Percentiles rank a stretch among this genome's conserved stretches.
Evolutionary conservation across 2,888 invertebrate species (phyloP).

Genomic region (Melipona bicolor): DNA sequence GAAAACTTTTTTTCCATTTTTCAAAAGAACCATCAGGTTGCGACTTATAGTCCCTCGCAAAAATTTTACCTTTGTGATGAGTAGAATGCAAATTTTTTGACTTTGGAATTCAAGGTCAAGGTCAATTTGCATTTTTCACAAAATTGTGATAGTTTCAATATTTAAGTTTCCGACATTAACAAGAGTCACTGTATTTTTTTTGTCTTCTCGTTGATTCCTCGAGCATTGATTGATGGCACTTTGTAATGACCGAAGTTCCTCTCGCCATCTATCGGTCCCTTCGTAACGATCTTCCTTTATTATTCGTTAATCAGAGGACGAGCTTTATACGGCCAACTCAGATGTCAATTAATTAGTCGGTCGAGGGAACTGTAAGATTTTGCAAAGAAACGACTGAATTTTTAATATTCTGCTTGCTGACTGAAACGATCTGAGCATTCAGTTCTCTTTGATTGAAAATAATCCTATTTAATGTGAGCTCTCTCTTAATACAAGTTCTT

Average conservation of each 20-base stretch:
- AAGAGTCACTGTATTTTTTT: not conserved
- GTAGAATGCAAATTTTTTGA: too few species aligned
- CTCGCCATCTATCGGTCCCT: not conserved
- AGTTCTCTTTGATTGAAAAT: not conserved
- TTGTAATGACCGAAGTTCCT: slow-evolving; percentile 16
- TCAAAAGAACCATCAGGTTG: too few species aligned
- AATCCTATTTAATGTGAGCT: not conserved
- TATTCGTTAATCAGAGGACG: slow-evolving; percentile 12
- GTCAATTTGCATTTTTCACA: too few species aligned
- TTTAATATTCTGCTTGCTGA: not conserved
- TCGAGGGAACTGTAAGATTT: not conserved
- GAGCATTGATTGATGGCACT: slow-evolving; percentile 23
- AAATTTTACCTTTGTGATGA: too few species aligned
- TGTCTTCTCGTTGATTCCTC: slow-evolving; percentile 26
- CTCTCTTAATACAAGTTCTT: not conserved
- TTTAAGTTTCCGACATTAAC: too few species aligned
- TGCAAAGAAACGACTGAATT: not conserved
- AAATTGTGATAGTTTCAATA: too few species aligned
- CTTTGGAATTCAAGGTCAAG: too few species aligned
- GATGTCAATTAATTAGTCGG: not conserved
- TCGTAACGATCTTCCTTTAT: not conserved
- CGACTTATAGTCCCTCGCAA: too few species aligned
- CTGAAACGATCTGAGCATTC: not conserved
- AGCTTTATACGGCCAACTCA: not conserved
- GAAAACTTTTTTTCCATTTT: too few species aligned